phyloP scores from a whole-genome alignment of 1,140 invertebrate species.

The Onthophagus taurus region DNA sequence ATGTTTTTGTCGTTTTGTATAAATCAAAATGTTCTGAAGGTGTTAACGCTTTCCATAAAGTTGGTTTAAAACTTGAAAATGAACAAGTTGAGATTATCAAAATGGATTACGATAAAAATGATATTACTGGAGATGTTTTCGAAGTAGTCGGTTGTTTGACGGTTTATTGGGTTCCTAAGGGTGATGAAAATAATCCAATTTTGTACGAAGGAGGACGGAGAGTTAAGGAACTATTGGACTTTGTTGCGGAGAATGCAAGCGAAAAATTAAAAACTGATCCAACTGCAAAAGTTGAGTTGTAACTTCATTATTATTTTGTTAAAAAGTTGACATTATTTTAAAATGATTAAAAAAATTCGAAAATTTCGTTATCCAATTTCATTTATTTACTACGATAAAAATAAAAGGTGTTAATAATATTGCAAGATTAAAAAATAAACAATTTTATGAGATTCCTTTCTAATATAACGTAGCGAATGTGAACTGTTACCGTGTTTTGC shows the following conservation, averaged over 20 bases:
- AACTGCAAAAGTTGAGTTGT: no score
- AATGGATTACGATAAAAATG: conserved; percentile 95
- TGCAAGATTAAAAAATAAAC: no score
- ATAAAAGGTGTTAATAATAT: no score
- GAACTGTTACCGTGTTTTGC: no score
- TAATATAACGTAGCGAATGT: no score
- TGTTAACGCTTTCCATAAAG: conserved; percentile 81
- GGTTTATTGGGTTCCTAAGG: conserved; percentile 84
- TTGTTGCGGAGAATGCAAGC: conserved; percentile 83
- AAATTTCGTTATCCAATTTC: no score
- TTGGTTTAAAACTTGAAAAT: conserved; percentile 71
- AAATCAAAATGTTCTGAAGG: conserved; percentile 95
- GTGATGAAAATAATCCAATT: conserved; percentile 68
- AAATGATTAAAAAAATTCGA: no score
- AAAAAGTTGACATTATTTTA: no score
- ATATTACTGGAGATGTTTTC: conserved; percentile 67
- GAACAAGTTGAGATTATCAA: conserved; percentile 90
- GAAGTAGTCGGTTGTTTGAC: conserved; percentile 93
- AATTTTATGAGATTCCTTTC: no score
- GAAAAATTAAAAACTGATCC: conserved; percentile 74
- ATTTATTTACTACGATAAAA: no score
- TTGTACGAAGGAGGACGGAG: conserved; percentile 79
- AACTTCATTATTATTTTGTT: no score
- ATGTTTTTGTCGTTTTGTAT: conserved; percentile 96
- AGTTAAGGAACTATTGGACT: conserved; percentile 88